Conservation (phyloP, 2,113 vertebrate genomes). For the Nannobrachium achirus region DNA sequence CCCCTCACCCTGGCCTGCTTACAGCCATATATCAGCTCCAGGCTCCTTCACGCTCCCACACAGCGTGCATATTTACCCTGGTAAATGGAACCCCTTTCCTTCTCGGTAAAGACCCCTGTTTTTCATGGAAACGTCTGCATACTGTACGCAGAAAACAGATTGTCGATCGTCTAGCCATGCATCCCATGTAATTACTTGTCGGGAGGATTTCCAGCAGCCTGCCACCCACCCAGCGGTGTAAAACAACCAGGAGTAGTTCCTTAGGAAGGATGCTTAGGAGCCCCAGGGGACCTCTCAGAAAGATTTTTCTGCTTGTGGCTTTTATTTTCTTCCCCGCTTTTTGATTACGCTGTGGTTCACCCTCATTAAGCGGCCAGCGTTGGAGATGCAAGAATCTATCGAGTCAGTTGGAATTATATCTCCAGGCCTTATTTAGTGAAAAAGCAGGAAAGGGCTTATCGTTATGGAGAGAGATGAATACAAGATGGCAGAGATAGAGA, state of each 20-base stretch:
- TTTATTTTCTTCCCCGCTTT: conserved; percentile 6
- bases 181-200: conserved; percentile 36
- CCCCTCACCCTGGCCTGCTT: conserved; percentile 2
- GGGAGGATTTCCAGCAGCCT: conserved; percentile 30
- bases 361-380: conserved; percentile 38
- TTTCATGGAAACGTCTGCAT: background rate
- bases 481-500: conserved; percentile 20
- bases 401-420: conserved; percentile 26
- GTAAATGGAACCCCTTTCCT: conserved; percentile 13
- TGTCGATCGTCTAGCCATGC: too few relatives aligned
- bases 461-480: conserved; percentile 6
- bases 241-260: conserved; percentile 10
- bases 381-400: conserved; percentile 27
- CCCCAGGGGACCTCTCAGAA: background rate
- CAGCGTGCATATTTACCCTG: conserved; percentile 34
- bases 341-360: conserved; percentile 19
- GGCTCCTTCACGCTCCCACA: background rate
- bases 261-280: background rate
- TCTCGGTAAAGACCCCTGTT: conserved; percentile 26
- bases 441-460: too few relatives aligned
- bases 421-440: conserved; percentile 8
- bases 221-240: background rate
- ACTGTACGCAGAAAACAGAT: too few relatives aligned
- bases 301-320: background rate
- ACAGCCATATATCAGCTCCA: conserved; percentile 23